A percentile compares a stretch with the other conserved stretches of the same genome.
Evolutionary conservation across 2,113 vertebrate genomes (phyloP).

Genomic region (Phrynosoma platyrhinos): DNA sequence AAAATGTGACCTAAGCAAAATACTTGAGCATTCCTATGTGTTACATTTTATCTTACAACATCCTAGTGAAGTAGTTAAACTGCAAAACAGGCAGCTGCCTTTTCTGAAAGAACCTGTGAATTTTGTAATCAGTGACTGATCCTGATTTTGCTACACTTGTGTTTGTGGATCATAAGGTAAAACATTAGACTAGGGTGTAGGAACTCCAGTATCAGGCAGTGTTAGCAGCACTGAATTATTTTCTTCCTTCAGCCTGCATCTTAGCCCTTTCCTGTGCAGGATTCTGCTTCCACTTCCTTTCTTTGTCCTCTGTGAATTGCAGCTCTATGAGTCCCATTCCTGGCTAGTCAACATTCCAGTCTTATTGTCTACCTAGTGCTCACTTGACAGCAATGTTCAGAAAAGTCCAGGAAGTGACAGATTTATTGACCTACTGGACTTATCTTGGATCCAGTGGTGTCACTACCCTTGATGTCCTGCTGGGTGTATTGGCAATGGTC

Average conservation of each 20-base stretch:
- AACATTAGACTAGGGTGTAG: too few species aligned
- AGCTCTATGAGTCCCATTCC: not conserved
- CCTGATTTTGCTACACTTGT: not conserved
- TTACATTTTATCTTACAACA: not conserved
- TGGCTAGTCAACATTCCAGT: not conserved
- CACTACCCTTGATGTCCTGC: too few species aligned
- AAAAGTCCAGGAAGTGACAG: not conserved
- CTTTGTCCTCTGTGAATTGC: too few species aligned
- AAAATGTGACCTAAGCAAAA: too few species aligned
- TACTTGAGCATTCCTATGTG: not conserved
- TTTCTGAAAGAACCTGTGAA: not conserved
- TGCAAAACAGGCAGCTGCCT: not conserved
- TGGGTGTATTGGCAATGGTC: too few species aligned
- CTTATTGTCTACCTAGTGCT: not conserved
- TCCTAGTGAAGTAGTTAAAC: not conserved
- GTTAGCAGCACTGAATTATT: not conserved
- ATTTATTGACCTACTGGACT: not conserved
- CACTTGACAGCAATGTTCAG: not conserved
- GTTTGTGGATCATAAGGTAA: too few species aligned
- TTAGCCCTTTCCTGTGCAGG: not conserved
- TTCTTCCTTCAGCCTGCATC: not conserved
- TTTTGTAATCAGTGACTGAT: not conserved
- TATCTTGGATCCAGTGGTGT: too few species aligned
- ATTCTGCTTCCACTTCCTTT: not conserved
- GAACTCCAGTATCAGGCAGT: not conserved